phyloP scores from a whole-genome alignment of 2,888 invertebrate species.

The Lepidocyrtinus sp. region DNA sequence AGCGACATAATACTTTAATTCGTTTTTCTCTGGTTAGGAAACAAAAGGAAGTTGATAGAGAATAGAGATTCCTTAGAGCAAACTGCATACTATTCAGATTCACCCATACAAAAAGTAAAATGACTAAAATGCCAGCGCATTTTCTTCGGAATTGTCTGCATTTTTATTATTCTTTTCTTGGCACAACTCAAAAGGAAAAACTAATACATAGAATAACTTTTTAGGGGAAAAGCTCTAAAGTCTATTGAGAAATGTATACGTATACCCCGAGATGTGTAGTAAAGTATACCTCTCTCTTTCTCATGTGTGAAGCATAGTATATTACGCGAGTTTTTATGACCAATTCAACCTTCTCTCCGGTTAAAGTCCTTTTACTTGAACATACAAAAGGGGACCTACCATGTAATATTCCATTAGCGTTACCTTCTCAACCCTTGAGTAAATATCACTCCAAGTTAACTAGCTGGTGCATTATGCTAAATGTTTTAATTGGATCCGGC shows the following conservation, averaged over 20 bases:
- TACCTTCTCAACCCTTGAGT: background rate
- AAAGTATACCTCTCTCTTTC: conserved; percentile 9
- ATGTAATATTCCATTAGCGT: conserved; percentile 1
- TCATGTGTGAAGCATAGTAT: conserved; percentile 15
- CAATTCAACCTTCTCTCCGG: conserved; percentile 63
- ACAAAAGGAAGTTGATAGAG: too few species aligned
- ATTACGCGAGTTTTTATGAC: conserved; percentile 60
- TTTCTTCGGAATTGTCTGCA: conserved; percentile 39
- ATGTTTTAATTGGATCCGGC: too few species aligned
- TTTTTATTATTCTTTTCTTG: conserved; percentile 46
- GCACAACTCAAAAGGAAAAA: conserved; percentile 29
- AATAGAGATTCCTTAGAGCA: too few species aligned
- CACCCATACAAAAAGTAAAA: background rate
- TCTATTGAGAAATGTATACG: conserved; percentile 7
- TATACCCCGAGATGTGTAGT: background rate
- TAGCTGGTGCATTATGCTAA: too few species aligned
- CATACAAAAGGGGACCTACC: conserved; percentile 49
- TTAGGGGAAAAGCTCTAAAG: conserved; percentile 1
- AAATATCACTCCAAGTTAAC: too few species aligned
- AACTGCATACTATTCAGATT: background rate
- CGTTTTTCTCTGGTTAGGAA: too few species aligned
- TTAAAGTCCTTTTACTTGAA: conserved; percentile 61
- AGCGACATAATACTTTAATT: too few species aligned
- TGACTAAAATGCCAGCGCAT: background rate
- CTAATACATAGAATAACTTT: background rate